Base-by-base conservation (phyloP, 2,113 vertebrate species). In the Serilophus lunatus region DNA sequence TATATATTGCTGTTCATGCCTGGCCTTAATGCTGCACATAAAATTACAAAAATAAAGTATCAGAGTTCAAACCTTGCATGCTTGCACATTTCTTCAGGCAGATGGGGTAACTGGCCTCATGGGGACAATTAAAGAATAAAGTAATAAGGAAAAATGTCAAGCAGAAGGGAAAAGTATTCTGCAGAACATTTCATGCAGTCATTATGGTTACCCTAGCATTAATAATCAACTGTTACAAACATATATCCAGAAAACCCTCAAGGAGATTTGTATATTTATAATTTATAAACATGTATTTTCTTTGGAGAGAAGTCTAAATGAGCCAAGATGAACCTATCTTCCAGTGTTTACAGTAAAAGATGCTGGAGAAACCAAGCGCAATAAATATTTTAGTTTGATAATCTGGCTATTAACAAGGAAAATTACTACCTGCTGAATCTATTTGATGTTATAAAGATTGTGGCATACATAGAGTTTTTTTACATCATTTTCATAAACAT, bases 61-160 rank as follows among this genome's bases (percentile, higher is more conserved):
- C 4, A 2, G 49, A 91, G 82, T 92, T 93, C 90, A 94, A 79
- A 61, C 74, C 82, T 91, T 83, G 44, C 77, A 38, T 92, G 36
- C 77, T 71, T 78, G 72, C 25, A 1, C 6, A 2, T 94, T 87
- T 96, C 85, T 88, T 88, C 72, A 95, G 95, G 82, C 93, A 96
- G 93, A 95, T 95, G 82, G 82, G 75, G 63, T 86, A 90, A 90
- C 74, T 94, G 85, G 78, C 76, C 86, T 93, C 93, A 36, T 91
- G 94, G 91, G 95, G 29, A 95, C 94, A 97, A 96, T 95, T 96
- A 90, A 94, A 92, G 88, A 92, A 71, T 93, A 92, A 96, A 96
- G 80, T 72, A 96, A 88, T 96, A 94, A 75, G 56, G 88, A 79
- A 94, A 96, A 96, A 96, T 95, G 95, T 94, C 95, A 96, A 92